Evolutionary conservation across 2,113 vertebrate species (phyloP).

Genomic region (Rattus norvegicus): DNA sequence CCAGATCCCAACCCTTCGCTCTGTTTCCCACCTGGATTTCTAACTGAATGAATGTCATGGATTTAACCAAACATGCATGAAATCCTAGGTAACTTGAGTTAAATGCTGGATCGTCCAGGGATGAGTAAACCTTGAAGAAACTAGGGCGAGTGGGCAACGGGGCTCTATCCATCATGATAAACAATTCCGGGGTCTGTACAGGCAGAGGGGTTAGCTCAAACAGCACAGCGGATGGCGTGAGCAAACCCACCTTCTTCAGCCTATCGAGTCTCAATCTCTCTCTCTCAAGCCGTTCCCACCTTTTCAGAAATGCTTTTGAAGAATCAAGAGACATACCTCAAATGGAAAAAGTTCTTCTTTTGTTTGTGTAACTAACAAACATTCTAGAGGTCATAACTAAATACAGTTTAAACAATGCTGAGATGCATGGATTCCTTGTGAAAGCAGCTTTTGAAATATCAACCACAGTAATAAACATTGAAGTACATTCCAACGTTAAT

Average conservation of each 20-base stretch:
- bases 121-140: conserved; percentile 47
- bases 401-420: conserved; percentile 84
- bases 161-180: neutral
- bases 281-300: neutral
- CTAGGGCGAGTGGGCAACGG: conserved; percentile 48
- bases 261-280: neutral
- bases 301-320: conserved; percentile 75
- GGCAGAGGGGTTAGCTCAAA: neutral
- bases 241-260: neutral
- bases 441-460: conserved; percentile 90
- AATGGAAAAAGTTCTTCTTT: conserved; percentile 56
- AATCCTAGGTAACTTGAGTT: conserved; percentile 33
- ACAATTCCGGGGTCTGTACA: neutral
- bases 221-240: neutral
- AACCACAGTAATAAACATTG: conserved; percentile 87
- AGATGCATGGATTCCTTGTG: conserved; percentile 86
- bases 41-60: conserved; percentile 51
- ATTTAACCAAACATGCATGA: conserved; percentile 54
- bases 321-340: conserved; percentile 75
- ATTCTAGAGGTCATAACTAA: conserved; percentile 83
- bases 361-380: conserved; percentile 81
- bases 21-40: conserved; percentile 48
- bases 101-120: conserved; percentile 33
- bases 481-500: conserved; percentile 87
- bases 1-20: conserved; percentile 46